Evolutionary conservation across 2,888 invertebrate genomes (phyloP), one percentile per base, ranked within the genome.

Genomic region (Galerucella pusilla): DNA sequence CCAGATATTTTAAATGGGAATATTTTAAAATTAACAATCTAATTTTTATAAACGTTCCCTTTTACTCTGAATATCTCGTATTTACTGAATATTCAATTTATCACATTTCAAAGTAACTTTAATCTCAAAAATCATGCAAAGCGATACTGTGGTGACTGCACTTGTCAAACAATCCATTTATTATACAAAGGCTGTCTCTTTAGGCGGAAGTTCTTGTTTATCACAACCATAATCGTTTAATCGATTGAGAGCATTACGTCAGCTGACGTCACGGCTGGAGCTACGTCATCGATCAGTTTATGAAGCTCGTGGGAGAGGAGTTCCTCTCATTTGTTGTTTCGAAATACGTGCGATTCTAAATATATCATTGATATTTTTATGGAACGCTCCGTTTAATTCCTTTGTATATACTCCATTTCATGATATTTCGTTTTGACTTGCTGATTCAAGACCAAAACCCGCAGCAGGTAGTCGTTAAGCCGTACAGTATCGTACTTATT

Each of bases 231-330:
- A 14, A 63, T 14, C 35, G 28, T 63, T 63, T 63, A 63, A 63
- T 42, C n/a, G 63, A 35, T 63, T 42, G 42, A n/a, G 10, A 42
- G 2, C 20, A 54, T 70, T 61, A 61, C 70, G 70, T 70, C 61
- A 52, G 16, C 16, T 45, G 71, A 71, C 71, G 71, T 71, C 71
- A 71, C 71, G 52, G 35, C 11, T 52, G 52, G 35, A 12, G 35
- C 57, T 71, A 65, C 71, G 65, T 28, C 52, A 71, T 71, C 46
- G 57, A 71, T 65, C 46, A 16, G 20, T 65, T 46, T n/a, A 12
- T 45, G 12, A n/a, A 20, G 6, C 20, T 20, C 46, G 46, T 46
- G 64, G 46, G 64, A 65, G 71, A 25, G 54, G 25, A 57, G 45
- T 54, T 25, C 9, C 57, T 14, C 20, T 45, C 59, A n/a, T 54